Evolutionary conservation across 2,113 vertebrate genomes (phyloP).

Genomic region (Clinocottus analis): DNA sequence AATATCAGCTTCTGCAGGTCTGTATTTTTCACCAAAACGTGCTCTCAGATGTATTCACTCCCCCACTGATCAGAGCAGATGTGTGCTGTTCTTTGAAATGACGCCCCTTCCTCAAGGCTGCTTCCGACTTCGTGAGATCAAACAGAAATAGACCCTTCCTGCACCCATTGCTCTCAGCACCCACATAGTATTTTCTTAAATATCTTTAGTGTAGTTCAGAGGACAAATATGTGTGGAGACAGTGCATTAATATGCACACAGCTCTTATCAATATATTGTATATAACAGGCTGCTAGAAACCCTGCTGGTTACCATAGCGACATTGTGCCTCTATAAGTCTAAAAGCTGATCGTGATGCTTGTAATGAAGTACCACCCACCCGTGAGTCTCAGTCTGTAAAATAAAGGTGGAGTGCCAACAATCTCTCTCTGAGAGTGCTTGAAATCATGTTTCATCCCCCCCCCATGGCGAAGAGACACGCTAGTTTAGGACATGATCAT

Average conservation of each 20-base stretch:
- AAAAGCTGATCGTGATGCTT: constrained; percentile 78
- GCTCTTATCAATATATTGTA: constrained; percentile 74
- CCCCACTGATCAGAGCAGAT: constrained; percentile 30
- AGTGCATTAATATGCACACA: constrained; percentile 59
- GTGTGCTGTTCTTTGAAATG: constrained; percentile 53
- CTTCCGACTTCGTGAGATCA: constrained; percentile 46
- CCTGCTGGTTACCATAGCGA: constrained; percentile 80
- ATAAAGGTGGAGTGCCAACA: constrained; percentile 72
- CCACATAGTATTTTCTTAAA: constrained; percentile 38
- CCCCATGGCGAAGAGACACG: constrained; percentile 51
- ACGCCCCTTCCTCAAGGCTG: constrained; percentile 32
- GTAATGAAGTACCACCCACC: constrained; percentile 81
- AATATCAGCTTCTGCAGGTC: constrained; percentile 20
- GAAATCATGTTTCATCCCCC: constrained; percentile 60
- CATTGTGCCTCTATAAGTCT: constrained; percentile 69
- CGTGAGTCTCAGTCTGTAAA: constrained; percentile 76
- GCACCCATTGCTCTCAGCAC: constrained; percentile 30
- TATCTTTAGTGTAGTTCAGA: constrained; percentile 33
- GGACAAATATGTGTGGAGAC: constrained; percentile 51
- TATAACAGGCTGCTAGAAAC: constrained; percentile 68
- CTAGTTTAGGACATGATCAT: constrained; percentile 47
- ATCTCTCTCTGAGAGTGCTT: constrained; percentile 66
- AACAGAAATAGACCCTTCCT: constrained; percentile 41
- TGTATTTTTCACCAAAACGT: constrained; percentile 29
- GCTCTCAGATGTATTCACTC: constrained; percentile 30